Evolutionary conservation across 2,113 vertebrate genomes (phyloP).

Genomic region (Nymphicus hollandicus): DNA sequence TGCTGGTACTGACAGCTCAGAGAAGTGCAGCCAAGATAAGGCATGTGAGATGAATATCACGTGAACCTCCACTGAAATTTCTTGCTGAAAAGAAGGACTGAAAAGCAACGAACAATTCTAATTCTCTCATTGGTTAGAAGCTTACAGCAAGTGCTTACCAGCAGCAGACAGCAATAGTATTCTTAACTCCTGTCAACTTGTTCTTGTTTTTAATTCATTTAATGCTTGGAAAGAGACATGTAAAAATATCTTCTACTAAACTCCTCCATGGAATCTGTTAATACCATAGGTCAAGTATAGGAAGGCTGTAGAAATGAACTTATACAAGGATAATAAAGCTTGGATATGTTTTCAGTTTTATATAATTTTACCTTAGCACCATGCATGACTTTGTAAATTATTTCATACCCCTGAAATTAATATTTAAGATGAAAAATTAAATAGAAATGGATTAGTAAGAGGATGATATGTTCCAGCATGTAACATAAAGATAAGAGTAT

Average conservation of each 20-base stretch:
- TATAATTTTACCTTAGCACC: background rate
- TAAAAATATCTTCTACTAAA: background rate
- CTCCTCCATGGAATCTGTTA: background rate
- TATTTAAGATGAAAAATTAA: background rate
- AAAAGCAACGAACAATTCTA: background rate
- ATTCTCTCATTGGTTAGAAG: background rate
- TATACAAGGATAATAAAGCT: background rate
- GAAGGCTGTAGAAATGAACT: background rate
- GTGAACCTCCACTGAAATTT: background rate
- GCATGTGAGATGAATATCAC: background rate
- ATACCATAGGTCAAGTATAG: background rate
- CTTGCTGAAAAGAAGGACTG: background rate
- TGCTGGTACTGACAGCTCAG: background rate
- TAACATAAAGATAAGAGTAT: background rate
- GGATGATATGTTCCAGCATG: background rate
- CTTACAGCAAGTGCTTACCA: background rate
- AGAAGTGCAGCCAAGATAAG: background rate
- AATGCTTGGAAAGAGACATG: background rate
- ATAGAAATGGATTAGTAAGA: background rate
- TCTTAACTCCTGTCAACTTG: background rate
- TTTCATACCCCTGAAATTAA: background rate
- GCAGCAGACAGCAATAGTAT: background rate
- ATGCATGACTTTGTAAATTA: background rate
- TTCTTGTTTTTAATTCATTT: background rate
- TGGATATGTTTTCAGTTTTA: background rate